These are phyloP conservation scores for Rhagium mordax DNA, from an alignment of 2,888 invertebrate species.

Conservation along the genomic window DNA sequence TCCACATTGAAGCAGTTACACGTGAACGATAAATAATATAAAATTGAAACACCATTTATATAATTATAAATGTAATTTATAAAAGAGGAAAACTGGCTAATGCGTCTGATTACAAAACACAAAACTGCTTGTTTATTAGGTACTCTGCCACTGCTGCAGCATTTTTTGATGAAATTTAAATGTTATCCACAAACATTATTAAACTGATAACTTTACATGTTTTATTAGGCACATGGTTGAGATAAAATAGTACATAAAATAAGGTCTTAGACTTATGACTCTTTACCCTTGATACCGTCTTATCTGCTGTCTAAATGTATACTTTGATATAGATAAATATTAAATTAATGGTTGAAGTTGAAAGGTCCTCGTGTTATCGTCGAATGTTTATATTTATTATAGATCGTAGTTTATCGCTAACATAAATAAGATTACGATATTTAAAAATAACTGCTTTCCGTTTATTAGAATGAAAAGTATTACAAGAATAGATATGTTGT, in stretches of 20 bases:
- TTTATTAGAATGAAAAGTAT: slow-evolving; percentile 14
- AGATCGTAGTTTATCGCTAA: slow-evolving; percentile 42
- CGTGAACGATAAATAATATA: neutral
- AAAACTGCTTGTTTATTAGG: neutral
- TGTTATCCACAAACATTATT: neutral
- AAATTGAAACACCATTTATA: neutral
- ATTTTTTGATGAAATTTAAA: neutral
- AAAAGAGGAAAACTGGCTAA: neutral
- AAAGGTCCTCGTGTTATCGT: slow-evolving; percentile 47
- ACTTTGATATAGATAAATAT: slow-evolving; percentile 49
- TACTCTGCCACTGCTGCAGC: neutral
- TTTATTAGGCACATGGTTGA: neutral
- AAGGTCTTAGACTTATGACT: slow-evolving; percentile 52
- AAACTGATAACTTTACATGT: slow-evolving; percentile 1
- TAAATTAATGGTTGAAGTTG: slow-evolving; percentile 51
- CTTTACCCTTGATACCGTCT: slow-evolving; percentile 52
- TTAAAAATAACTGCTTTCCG: slow-evolving; percentile 35
- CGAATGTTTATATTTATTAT: slow-evolving; percentile 46
- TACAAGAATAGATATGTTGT: slow-evolving; percentile 8
- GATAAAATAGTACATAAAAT: slow-evolving; percentile 27
- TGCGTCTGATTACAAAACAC: neutral
- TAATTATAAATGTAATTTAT: neutral
- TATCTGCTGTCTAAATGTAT: slow-evolving; percentile 50
- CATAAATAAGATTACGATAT: slow-evolving; percentile 47
- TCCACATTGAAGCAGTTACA: too few species aligned